A percentile compares a stretch with the other conserved stretches of the same genome.
Evolutionary conservation across 1,140 invertebrate species (phyloP).

Genomic region (Ceratina japonica): DNA sequence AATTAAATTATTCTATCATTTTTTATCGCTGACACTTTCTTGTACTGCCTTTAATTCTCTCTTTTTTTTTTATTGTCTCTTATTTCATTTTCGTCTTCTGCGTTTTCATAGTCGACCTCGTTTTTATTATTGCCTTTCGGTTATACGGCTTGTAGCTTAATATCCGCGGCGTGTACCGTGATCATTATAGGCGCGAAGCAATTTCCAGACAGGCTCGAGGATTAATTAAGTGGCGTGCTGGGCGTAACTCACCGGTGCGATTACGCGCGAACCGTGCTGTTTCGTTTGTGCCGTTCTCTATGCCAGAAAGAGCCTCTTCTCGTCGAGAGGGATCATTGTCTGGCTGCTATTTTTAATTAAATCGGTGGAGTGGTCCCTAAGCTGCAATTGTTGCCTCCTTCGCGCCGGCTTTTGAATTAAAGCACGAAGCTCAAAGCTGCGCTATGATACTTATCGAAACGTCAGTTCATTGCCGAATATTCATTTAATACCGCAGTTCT

Average conservation of each 20-base stretch:
- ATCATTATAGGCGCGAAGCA: neutral
- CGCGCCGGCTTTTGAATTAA: no score
- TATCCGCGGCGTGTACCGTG: neutral
- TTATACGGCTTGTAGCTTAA: neutral
- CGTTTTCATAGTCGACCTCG: neutral
- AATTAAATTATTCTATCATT: slow-evolving; percentile 26
- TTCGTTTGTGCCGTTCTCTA: slow-evolving; percentile 5
- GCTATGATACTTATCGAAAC: no score
- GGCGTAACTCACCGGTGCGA: slow-evolving; percentile 14
- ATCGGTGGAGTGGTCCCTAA: neutral
- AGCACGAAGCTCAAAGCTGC: no score
- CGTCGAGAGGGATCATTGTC: neutral
- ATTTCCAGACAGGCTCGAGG: slow-evolving; percentile 7
- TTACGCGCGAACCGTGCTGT: slow-evolving; percentile 15
- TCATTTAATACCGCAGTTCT: no score
- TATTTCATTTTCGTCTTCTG: neutral
- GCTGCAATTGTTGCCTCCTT: no score
- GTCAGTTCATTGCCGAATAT: no score
- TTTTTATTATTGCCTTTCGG: neutral
- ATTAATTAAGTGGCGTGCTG: slow-evolving; percentile 27
- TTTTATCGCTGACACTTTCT: neutral
- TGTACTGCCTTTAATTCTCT: no score
- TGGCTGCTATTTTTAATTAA: slow-evolving; percentile 9
- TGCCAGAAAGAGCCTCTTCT: neutral
- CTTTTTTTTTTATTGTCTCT: no score